Percentiles rank a stretch among this genome's conserved stretches.
These are phyloP conservation scores for Excalfactoria chinensis DNA, from an alignment of 2,113 vertebrate genomes.

Conservation along the genomic window DNA sequence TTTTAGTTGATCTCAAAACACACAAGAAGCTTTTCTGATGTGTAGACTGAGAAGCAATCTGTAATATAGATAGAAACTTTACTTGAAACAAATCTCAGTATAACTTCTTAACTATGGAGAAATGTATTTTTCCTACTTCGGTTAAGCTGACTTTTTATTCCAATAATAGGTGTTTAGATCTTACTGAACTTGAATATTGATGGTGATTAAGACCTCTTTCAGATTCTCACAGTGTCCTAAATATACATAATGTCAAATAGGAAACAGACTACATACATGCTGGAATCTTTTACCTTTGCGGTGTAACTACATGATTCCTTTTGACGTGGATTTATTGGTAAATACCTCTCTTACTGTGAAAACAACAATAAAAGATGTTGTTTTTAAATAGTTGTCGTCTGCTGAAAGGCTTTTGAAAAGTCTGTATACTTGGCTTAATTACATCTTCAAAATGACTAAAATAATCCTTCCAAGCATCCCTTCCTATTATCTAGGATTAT, in stretches of 20 bases:
- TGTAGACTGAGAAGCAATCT: not conserved
- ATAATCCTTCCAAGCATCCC: not conserved
- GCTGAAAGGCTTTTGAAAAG: not conserved
- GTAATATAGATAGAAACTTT: not conserved
- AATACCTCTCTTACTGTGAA: not conserved
- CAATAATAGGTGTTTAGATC: not conserved
- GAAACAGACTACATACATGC: rapidly evolving
- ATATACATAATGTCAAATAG: not conserved
- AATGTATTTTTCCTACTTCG: not conserved
- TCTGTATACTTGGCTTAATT: not conserved
- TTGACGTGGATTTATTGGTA: not conserved
- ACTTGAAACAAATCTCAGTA: not conserved
- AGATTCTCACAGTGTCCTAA: not conserved
- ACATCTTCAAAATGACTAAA: not conserved
- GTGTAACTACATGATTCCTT: not conserved
- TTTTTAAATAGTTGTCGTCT: not conserved
- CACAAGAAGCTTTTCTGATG: not conserved
- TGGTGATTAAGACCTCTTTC: not conserved
- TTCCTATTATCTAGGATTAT: not conserved
- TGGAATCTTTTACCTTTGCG: not conserved
- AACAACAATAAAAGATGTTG: rapidly evolving
- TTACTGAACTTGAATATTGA: not conserved
- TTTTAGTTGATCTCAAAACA: not conserved
- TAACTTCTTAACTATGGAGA: not conserved
- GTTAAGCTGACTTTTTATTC: not conserved